Base-by-base conservation (phyloP, 2,888 invertebrate species). In the Caenorhabditis parvicauda region DNA sequence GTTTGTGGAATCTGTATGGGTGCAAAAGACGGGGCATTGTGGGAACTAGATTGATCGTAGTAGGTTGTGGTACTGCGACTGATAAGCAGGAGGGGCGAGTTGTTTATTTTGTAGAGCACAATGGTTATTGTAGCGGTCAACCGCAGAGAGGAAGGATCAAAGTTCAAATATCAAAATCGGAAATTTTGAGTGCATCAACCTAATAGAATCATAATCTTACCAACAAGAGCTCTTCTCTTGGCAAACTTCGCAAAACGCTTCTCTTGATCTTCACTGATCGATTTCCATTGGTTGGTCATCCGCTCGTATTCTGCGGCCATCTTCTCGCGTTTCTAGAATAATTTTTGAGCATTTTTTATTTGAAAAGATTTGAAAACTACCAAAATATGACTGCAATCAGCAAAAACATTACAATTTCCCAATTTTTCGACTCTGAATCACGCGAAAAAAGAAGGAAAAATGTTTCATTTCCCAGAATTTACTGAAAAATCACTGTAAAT, bases 241-340 rank as follows among this genome's bases (percentile, higher is more conserved):
- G 90, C 87, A 82, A 89, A 91, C 72, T 90, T 89, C 1, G 89
- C 86, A 82, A 95, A 96, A 68, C 90, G 87, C 1, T 87, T 86
- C 81, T 95, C 93, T 82, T 98, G 98, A 0, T 87, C 88, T 17
- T 87, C 86, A 0, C 89, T 88, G 84, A 98, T 90, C 0, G 90
- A 89, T 67, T 89, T 87, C 98, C 98, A 98, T 82, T 98, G 96
- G 21, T 90, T 85, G 82, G 96, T 98, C 93, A 98, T 77, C 5
- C 70, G 65, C 17, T 71, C 58, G 59, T 81, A 81, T 29, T 77
- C 74, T 14, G 68, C 68, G 19, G 67, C 58, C 82, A 89, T 89
- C 68, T 87, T 85, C 77, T 88, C 88, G 32, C 88, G 86, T 32
- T 89, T 82, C 66, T 74, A 44, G 0, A 43, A 32, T 25, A 50